phyloP scores from a whole-genome alignment of 2,113 vertebrate genomes.

The Psephotus haematonotus region DNA sequence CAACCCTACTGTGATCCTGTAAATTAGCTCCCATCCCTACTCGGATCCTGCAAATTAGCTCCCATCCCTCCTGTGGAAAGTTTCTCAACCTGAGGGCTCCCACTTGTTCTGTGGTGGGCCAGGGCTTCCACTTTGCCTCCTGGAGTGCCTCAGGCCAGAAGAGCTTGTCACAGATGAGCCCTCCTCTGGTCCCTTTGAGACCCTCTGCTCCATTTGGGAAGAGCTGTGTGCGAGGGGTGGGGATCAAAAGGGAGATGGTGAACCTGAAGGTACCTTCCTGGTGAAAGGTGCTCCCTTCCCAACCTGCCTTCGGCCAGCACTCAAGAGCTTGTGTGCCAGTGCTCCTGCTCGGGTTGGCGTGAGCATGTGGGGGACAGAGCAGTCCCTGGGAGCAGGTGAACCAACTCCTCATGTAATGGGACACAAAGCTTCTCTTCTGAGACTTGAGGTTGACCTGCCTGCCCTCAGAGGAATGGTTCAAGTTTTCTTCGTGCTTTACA shows the following conservation, averaged over 20 bases:
- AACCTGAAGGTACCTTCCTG: not conserved
- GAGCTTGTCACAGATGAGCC: not conserved
- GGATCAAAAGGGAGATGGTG: not conserved
- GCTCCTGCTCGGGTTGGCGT: not conserved
- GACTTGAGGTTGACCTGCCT: not conserved
- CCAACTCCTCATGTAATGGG: fast-evolving
- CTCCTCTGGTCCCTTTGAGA: not conserved
- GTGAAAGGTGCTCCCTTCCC: not conserved
- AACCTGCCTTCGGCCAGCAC: not conserved
- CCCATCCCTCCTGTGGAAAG: too few species aligned
- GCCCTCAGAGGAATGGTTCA: not conserved
- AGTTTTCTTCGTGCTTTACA: not conserved
- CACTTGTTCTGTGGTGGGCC: not conserved
- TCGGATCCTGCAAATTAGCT: not conserved
- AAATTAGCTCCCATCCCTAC: too few species aligned
- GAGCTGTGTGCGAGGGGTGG: not conserved
- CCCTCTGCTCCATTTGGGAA: fast-evolving
- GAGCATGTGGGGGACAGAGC: not conserved
- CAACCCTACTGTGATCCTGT: too few species aligned
- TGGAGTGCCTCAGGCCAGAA: not conserved
- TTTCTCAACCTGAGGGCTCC: fast-evolving
- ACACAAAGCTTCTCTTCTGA: not conserved
- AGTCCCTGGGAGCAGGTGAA: not conserved
- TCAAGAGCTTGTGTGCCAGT: not conserved
- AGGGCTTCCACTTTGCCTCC: fast-evolving